phyloP scores from a whole-genome alignment of 1,140 invertebrate species.

The Arion vulgaris region DNA sequence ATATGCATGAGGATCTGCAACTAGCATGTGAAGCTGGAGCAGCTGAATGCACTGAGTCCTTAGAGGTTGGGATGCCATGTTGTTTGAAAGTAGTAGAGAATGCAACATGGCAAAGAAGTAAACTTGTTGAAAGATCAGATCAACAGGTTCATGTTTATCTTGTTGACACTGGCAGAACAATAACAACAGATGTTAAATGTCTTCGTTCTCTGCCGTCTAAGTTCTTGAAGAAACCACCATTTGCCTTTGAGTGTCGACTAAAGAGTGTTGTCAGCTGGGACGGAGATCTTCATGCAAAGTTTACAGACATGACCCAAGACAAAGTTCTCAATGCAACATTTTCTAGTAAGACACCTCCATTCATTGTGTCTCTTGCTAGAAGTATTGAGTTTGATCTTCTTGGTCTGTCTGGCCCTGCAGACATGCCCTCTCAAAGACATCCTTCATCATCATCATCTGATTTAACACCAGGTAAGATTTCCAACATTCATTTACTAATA shows the following conservation, averaged over 20 bases:
- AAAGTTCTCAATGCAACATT: conserved; percentile 59
- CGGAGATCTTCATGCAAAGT: conserved; percentile 50
- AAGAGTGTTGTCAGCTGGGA: conserved; percentile 52
- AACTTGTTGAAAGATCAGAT: conserved; percentile 75
- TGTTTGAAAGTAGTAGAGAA: conserved; percentile 81
- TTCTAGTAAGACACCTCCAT: conserved; percentile 40
- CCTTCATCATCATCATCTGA: too few species aligned
- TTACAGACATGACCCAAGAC: conserved; percentile 54
- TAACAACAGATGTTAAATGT: conserved; percentile 66
- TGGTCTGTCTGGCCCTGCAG: conserved; percentile 34
- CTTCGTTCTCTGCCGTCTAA: conserved; percentile 37
- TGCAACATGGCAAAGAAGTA: conserved; percentile 79
- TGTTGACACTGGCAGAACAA: conserved; percentile 85
- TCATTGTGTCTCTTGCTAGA: conserved; percentile 48
- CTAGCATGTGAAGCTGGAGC: conserved; percentile 1
- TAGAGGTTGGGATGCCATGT: conserved; percentile 77
- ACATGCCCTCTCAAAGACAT: conserved; percentile 41
- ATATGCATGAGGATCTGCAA: conserved; percentile 64
- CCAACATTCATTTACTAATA: too few species aligned
- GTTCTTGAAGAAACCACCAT: conserved; percentile 48
- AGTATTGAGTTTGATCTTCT: conserved; percentile 45
- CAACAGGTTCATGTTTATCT: conserved; percentile 75
- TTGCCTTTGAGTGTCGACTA: conserved; percentile 58
- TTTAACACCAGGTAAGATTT: not conserved
- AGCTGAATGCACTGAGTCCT: conserved; percentile 14